Conservation (phyloP, 1,140 invertebrate genomes). For the Chionoecetes opilio region DNA sequence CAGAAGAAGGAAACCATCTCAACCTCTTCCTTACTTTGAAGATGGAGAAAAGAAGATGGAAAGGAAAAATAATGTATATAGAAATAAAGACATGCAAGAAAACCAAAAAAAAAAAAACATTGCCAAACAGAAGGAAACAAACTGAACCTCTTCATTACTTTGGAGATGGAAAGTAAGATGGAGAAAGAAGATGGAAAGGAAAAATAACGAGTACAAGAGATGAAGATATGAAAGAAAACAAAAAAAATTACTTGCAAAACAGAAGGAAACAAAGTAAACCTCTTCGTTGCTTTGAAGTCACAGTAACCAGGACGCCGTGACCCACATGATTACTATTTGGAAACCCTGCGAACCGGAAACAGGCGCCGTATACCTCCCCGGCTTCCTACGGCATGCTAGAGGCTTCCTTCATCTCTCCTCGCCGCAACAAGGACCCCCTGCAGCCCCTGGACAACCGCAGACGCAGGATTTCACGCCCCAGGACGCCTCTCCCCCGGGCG, state of each 20-base stretch:
- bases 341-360: not conserved
- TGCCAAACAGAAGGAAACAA: too few relatives aligned
- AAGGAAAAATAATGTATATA: too few relatives aligned
- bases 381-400: not conserved
- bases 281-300: too few relatives aligned
- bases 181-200: not conserved
- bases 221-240: not conserved
- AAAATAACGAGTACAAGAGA: not conserved
- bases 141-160: too few relatives aligned
- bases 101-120: too few relatives aligned
- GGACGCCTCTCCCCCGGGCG: not conserved
- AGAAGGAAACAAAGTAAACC: not conserved
- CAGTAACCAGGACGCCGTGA: too few relatives aligned
- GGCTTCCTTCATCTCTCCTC: not conserved
- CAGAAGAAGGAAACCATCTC: too few relatives aligned
- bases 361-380: not conserved
- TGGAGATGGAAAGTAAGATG: too few relatives aligned
- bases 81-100: too few relatives aligned
- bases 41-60: too few relatives aligned
- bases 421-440: conserved; percentile 12
- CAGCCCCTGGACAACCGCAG: not conserved
- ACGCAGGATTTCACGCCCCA: not conserved
- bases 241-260: not conserved
- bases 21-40: too few relatives aligned
- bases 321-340: not conserved